Conservation (phyloP, 1,140 invertebrate species). For the Dendrolimus kikuchii region DNA sequence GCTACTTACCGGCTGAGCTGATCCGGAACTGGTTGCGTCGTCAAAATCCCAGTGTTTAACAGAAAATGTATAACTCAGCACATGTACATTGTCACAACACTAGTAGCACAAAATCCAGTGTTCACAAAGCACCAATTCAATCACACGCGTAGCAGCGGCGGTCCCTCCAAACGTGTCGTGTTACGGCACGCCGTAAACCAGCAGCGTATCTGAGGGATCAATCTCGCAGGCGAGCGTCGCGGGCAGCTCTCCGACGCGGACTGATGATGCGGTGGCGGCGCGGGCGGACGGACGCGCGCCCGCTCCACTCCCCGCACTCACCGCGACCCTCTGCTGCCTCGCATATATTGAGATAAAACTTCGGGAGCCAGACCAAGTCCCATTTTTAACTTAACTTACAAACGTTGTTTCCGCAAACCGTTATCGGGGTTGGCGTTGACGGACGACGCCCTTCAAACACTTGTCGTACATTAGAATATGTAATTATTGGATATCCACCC, state of each 20-base stretch:
- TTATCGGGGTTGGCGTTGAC: conserved; percentile 27
- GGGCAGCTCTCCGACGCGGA: conserved; percentile 61
- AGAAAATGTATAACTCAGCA: conserved; percentile 45
- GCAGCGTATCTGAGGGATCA: conserved; percentile 69
- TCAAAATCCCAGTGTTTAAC: conserved; percentile 50
- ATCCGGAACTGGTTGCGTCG: conserved; percentile 64
- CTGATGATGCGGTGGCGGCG: conserved; percentile 66
- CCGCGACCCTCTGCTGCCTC: conserved; percentile 18
- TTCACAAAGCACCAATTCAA: conserved; percentile 63
- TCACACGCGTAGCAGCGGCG: conserved; percentile 57
- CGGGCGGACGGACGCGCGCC: conserved; percentile 57
- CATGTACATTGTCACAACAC: conserved; percentile 62
- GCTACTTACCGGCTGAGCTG: conserved; percentile 68
- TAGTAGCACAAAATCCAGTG: conserved; percentile 56
- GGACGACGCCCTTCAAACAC: conserved; percentile 12
- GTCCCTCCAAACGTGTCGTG: conserved; percentile 72
- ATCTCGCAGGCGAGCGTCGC: conserved; percentile 60
- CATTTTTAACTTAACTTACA: conserved; percentile 53
- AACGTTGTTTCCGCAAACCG: conserved; percentile 46
- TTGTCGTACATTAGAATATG: conserved; percentile 11
- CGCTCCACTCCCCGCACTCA: conserved; percentile 25
- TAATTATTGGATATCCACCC: conserved; percentile 4
- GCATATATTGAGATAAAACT: conserved; percentile 63
- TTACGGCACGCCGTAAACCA: conserved; percentile 71
- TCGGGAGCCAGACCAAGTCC: conserved; percentile 57